Percentiles rank a stretch among this genome's conserved stretches.
Conservation (phyloP, 2,797 vertebrate species). For the Diglossa cyanea region DNA sequence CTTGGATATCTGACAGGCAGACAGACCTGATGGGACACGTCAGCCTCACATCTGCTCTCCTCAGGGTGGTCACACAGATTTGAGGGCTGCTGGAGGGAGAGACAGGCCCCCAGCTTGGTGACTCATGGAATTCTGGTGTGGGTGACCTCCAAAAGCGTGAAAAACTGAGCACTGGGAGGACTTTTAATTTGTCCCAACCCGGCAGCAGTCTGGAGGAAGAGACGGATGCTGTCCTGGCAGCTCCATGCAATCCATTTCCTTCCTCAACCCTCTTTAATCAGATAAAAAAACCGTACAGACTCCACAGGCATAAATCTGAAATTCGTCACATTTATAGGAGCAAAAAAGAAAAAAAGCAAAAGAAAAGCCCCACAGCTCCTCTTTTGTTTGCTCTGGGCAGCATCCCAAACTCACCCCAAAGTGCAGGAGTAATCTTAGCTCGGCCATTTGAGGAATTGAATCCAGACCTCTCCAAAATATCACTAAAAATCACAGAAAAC, state of each 20-base stretch:
- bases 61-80: background rate
- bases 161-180: background rate
- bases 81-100: background rate
- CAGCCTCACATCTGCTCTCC: background rate
- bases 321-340: background rate
- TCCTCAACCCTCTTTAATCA: background rate
- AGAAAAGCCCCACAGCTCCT: background rate
- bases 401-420: slow-evolving; percentile 18
- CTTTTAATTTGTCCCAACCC: background rate
- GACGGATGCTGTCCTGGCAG: background rate
- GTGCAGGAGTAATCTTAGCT: background rate
- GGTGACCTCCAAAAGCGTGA: background rate
- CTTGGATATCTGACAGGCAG: background rate
- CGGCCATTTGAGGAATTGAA: slow-evolving; percentile 18
- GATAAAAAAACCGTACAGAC: background rate
- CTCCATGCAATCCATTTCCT: background rate
- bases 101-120: background rate
- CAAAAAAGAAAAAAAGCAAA: background rate
- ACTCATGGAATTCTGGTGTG: background rate
- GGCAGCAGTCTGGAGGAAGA: background rate
- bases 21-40: background rate
- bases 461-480: slow-evolving; percentile 32
- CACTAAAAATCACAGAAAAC: background rate
- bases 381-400: slow-evolving; percentile 48
- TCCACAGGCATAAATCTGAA: background rate